These are phyloP conservation scores for Myiagra hebetior DNA, from an alignment of 2,113 vertebrate species.

Conservation along the genomic window DNA sequence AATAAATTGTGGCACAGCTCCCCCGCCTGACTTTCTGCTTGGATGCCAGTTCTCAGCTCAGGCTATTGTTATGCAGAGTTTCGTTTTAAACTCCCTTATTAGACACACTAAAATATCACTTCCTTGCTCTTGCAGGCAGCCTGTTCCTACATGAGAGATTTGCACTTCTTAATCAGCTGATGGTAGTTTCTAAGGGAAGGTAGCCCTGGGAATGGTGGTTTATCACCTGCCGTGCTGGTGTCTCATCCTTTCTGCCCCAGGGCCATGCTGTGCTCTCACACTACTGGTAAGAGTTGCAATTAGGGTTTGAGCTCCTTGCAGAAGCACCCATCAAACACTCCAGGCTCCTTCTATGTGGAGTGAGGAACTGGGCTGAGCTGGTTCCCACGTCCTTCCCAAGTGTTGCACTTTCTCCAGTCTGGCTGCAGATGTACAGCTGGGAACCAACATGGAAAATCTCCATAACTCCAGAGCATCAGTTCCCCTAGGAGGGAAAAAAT, in stretches of 20 bases:
- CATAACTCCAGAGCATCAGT: background rate
- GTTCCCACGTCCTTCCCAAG: background rate
- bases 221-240: background rate
- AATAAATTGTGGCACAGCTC: conserved; percentile 26
- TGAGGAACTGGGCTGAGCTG: background rate
- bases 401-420: background rate
- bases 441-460: background rate
- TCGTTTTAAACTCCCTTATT: background rate
- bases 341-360: background rate
- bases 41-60: background rate
- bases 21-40: background rate
- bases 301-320: background rate
- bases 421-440: background rate
- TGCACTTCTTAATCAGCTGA: background rate
- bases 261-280: background rate
- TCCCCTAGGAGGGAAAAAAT: background rate
- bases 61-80: background rate
- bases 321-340: background rate
- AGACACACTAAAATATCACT: background rate
- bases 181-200: background rate
- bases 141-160: background rate
- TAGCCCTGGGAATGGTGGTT: background rate
- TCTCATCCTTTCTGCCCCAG: background rate
- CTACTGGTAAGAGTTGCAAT: background rate
- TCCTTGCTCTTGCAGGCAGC: background rate